Conservation (phyloP, 2,888 invertebrate species). For the Pyrrhia umbra region DNA sequence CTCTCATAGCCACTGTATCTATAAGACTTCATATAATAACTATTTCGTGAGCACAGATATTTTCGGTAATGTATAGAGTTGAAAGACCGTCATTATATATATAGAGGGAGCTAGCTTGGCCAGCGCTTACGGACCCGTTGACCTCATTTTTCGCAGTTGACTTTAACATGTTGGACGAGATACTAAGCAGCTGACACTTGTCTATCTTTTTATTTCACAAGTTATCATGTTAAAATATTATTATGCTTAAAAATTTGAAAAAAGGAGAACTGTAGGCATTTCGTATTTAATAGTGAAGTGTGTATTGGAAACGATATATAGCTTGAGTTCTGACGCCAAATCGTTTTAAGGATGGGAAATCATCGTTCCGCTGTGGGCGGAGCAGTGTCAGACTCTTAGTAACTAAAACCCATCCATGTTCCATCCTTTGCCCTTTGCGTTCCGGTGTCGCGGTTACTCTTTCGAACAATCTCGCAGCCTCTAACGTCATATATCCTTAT, state of each 20-base stretch:
- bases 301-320: no score
- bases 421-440: no score
- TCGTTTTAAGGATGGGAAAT: no score
- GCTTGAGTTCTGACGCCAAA: no score
- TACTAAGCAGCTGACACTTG: slow-evolving; percentile 27
- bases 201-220: slow-evolving; percentile 6
- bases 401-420: no score
- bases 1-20: neutral
- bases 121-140: slow-evolving; percentile 31
- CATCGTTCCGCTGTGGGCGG: no score
- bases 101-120: slow-evolving; percentile 26
- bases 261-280: no score
- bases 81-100: slow-evolving; percentile 23
- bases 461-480: no score
- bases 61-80: slow-evolving; percentile 20
- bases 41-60: slow-evolving; percentile 20
- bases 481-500: no score
- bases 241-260: neutral
- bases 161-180: slow-evolving; percentile 22
- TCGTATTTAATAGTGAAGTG: no score
- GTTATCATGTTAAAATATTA: neutral
- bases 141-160: slow-evolving; percentile 43
- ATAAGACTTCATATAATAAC: neutral
- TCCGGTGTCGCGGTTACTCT: no score
- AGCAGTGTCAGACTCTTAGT: no score